Evolutionary conservation across 2,888 invertebrate species (phyloP), one percentile per base, ranked within the genome.

Genomic region (Piscicola geometra): DNA sequence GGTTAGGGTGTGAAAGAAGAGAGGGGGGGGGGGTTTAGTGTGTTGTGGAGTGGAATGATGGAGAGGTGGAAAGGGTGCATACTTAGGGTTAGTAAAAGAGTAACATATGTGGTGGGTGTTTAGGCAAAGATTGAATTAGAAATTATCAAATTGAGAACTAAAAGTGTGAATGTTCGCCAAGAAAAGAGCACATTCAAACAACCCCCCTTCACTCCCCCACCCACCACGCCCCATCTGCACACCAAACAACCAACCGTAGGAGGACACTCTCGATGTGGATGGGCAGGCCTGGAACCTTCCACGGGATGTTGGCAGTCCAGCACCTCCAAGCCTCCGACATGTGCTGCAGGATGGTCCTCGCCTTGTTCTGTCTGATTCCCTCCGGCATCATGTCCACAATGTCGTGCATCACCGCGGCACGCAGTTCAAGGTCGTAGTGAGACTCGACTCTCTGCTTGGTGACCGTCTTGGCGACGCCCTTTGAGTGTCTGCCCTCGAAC

Each of bases 331-430:
- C 99, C 86, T 99, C 99, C 41, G 95, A 96, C 78, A 99, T 88
- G 88, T 99, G 99, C 84, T 99, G 99, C 81, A 99, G 88, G 81
- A 99, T 99, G 1, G 98, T 98, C 81, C 98, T 89, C 0, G 99
- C 99, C 86, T 99, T 99, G 87, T 99, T 99, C 86, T 99, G 99
- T 84, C 99, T 99, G 85, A 99, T 99, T 79, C 99, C 99, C 86
- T 99, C 99, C 0, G 99, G 99, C 99, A 99, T 99, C 99, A 99
- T 99, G 83, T 99, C 99, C n/a, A 99, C 92, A 80, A 99, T 99
- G 84, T 99, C 99, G 82, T 90, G 90, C 90, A 90, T 90, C 28
- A 89, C 87, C 0, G 97, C 97, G 25, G 97, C 97, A 81, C 99
- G 90, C 83, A 99, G 87, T 86, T 99, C 99, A 81, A 99, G 88